These are phyloP conservation scores for Escarpia spicata DNA, from an alignment of 2,888 invertebrate species.

Conservation along the genomic window DNA sequence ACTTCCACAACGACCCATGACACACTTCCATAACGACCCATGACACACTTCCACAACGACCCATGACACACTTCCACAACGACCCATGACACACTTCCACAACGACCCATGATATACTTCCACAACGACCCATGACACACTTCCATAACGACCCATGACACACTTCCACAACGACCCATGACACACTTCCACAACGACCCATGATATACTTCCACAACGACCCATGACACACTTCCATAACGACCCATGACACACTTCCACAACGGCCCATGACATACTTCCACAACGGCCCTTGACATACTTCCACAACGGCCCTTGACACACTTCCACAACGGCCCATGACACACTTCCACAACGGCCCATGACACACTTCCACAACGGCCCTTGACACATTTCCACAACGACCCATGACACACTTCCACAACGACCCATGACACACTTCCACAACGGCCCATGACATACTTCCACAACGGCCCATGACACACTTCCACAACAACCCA, in stretches of 20 bases:
- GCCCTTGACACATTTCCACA: slow-evolving; percentile 44
- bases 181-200: too few relatives aligned
- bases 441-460: too few relatives aligned
- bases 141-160: too few relatives aligned
- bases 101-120: slow-evolving; percentile 45
- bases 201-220: too few relatives aligned
- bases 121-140: not conserved
- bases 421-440: not conserved
- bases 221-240: too few relatives aligned
- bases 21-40: not conserved
- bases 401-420: slow-evolving; percentile 45
- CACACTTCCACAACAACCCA: too few relatives aligned
- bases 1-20: not conserved
- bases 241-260: not conserved
- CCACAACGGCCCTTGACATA: too few relatives aligned
- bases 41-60: not conserved
- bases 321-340: not conserved
- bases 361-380: not conserved
- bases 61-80: not conserved
- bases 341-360: not conserved
- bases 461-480: too few relatives aligned
- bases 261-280: not conserved
- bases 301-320: not conserved
- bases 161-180: too few relatives aligned
- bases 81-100: not conserved